These are phyloP conservation scores for Natrix natrix DNA, from an alignment of 2,797 vertebrate genomes.

Conservation along the genomic window DNA sequence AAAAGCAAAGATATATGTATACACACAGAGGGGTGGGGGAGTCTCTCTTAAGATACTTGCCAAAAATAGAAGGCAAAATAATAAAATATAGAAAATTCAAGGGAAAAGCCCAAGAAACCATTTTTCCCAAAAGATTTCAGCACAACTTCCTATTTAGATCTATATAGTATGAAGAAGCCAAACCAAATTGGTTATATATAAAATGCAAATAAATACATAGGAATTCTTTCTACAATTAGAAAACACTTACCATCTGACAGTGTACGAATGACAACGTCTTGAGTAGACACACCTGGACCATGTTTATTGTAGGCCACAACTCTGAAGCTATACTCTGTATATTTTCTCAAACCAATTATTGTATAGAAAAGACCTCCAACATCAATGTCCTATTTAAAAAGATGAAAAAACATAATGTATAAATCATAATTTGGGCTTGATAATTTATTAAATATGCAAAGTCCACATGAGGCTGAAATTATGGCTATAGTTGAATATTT, in stretches of 20 bases:
- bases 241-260: constrained; percentile 86
- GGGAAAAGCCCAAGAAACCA: not conserved
- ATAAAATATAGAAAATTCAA: not conserved
- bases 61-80: not conserved
- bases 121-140: not conserved
- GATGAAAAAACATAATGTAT: not conserved
- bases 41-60: not conserved
- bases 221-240: not conserved
- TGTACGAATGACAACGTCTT: constrained; percentile 84
- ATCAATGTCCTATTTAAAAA: constrained; percentile 83
- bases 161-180: not conserved
- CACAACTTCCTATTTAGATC: not conserved
- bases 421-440: not conserved
- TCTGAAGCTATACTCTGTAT: constrained; percentile 90
- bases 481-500: not conserved
- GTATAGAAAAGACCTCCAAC: constrained; percentile 81
- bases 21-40: too few relatives aligned
- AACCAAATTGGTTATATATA: not conserved
- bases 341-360: constrained; percentile 87
- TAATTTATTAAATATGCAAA: not conserved
- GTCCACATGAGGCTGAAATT: not conserved
- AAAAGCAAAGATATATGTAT: not conserved
- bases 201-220: not conserved
- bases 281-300: constrained; percentile 92
- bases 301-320: constrained; percentile 97